Evolutionary conservation across 2,888 invertebrate genomes (phyloP).

Genomic region (Lasioglossum pauxillum): DNA sequence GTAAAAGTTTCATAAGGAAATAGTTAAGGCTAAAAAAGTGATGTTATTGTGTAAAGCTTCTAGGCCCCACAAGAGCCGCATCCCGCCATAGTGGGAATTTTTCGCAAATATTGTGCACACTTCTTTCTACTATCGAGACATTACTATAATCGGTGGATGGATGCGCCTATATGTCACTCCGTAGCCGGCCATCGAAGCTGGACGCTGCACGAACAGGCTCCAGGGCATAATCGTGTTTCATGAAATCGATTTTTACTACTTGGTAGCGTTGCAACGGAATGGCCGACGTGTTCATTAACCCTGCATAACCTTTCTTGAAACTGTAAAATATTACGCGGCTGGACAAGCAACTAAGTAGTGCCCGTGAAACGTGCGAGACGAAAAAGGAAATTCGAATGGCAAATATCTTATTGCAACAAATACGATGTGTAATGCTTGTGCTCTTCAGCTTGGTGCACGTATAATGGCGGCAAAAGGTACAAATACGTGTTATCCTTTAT

Average conservation of each 20-base stretch:
- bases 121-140: background rate
- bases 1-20: background rate
- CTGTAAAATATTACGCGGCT: background rate
- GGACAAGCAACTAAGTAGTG: background rate
- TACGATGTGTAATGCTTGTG: background rate
- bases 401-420: background rate
- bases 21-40: background rate
- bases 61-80: background rate
- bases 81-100: background rate
- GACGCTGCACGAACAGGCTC: background rate
- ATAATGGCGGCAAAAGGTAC: background rate
- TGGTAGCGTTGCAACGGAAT: background rate
- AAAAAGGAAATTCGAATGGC: constrained; percentile 1
- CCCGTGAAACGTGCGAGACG: background rate
- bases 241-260: background rate
- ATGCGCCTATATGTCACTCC: background rate
- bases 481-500: background rate
- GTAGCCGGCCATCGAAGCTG: background rate
- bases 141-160: constrained; percentile 1
- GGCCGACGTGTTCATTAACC: constrained; percentile 15
- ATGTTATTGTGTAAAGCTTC: background rate
- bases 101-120: constrained; percentile 1
- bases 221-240: background rate
- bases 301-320: constrained; percentile 2
- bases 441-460: background rate